phyloP scores from a whole-genome alignment of 1,140 invertebrate genomes.

The Acyrthosiphon pisum region DNA sequence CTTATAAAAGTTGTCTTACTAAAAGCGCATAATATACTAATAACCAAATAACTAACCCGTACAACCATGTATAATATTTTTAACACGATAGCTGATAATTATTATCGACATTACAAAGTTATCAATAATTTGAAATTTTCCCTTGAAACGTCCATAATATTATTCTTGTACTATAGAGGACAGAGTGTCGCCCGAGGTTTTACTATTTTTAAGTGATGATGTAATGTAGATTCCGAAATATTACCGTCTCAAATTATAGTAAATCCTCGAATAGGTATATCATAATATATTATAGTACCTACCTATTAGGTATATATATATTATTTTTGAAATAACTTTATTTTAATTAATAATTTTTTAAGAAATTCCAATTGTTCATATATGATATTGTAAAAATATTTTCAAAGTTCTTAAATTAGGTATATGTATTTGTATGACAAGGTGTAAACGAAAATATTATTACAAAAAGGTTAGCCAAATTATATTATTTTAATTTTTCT shows the following conservation, averaged over 20 bases:
- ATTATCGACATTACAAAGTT: not conserved
- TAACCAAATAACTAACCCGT: not conserved
- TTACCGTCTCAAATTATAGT: not conserved
- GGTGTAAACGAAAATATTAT: not conserved
- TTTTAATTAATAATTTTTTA: not conserved
- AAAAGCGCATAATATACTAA: not conserved
- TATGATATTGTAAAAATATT: not conserved
- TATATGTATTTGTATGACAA: not conserved
- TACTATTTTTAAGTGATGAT: not conserved
- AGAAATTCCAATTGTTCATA: too few species aligned
- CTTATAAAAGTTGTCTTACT: not conserved
- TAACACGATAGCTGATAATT: not conserved
- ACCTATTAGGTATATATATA: not conserved
- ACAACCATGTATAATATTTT: not conserved
- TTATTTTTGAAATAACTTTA: not conserved
- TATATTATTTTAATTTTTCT: not conserved
- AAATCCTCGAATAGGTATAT: not conserved
- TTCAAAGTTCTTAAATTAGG: too few species aligned
- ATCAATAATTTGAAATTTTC: not conserved
- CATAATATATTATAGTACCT: not conserved
- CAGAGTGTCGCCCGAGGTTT: not conserved
- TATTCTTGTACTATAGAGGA: not conserved
- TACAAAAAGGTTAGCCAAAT: not conserved
- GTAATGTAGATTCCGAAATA: not conserved
- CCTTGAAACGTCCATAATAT: not conserved